Evolutionary conservation across 2,888 invertebrate species (phyloP).

Genomic region (Dicyrtoma fusca): DNA sequence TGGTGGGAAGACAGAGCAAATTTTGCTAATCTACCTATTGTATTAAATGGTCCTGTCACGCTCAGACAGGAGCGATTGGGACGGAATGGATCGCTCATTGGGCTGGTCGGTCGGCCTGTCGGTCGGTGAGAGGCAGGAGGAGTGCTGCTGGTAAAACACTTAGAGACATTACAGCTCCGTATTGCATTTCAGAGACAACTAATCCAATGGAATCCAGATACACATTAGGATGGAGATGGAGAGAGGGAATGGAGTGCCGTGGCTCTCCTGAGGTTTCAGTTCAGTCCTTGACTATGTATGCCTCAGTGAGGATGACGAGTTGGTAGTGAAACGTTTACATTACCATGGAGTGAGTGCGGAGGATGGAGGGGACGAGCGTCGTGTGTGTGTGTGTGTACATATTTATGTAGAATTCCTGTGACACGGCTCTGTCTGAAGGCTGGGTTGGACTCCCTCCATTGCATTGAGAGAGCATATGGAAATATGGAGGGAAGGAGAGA

Average conservation of each 20-base stretch:
- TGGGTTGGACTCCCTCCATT: neutral
- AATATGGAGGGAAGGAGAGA: slow-evolving; percentile 19
- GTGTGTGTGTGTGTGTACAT: too few species aligned
- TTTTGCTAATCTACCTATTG: slow-evolving; percentile 25
- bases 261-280: too few species aligned
- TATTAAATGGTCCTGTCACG: slow-evolving; percentile 34
- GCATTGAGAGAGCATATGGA: slow-evolving; percentile 17
- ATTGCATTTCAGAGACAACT: too few species aligned
- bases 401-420: too few species aligned
- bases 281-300: too few species aligned
- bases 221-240: neutral
- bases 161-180: neutral
- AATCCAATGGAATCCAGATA: neutral
- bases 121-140: neutral
- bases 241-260: too few species aligned
- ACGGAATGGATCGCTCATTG: neutral
- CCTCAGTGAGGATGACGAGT: too few species aligned
- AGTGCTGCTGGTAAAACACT: neutral
- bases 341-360: too few species aligned
- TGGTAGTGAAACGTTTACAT: too few species aligned
- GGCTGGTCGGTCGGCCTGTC: too few species aligned
- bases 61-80: slow-evolving; percentile 7
- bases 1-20: slow-evolving; percentile 19
- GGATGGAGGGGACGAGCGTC: too few species aligned
- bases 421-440: neutral